Base-by-base conservation (phyloP, 2,888 invertebrate genomes). In the Scaptomyza cyrtandrae region DNA sequence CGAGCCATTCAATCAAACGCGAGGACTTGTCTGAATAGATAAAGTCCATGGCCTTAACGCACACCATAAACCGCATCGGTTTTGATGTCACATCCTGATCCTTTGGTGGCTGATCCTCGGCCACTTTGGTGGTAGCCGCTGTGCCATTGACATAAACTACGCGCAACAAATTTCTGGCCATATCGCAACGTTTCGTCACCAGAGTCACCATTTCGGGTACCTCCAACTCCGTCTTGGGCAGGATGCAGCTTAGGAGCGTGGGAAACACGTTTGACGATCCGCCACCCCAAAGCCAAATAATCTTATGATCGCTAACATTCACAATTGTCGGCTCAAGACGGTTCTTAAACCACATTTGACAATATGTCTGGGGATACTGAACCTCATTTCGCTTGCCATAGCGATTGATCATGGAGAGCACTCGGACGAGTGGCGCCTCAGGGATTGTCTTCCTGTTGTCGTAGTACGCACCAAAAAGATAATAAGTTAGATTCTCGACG, bases 241-340 rank as follows among this genome's bases (percentile, higher is more conserved):
- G 93, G 81, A 95, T 95, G 91, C 98, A 98, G 13, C 97, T 96
- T 76, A 97, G 94, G 63, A 98, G 93, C 90, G 97, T 97, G 0
- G 98, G 97, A 91, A 97, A 97, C 90, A 96, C 95, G 59, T 96
- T 95, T 35, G 95, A 95, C 87, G 96, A 95, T 83, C 95, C 95
- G 92, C 97, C 97, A 52, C 97, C 97, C 97, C 97, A 98, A 91
- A 96, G 95, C 98, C 98, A 98, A 84, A 97, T 96, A 90, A 97
- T 96, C 90, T 97, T 97, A 92, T 97, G 97, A 91, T 97, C 97
- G 71, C 96, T 94, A 27, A 95, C 95, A 82, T 95, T 95, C 6
- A 96, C 94, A 19, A 96, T 94, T 5, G 95, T 95, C 0, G 97
- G 97, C 77, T 95, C 95, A 52, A 94, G 94, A 71, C 95, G 95